Evolutionary conservation across 2,888 invertebrate species (phyloP).

Genomic region (Cerastis rubricosa): DNA sequence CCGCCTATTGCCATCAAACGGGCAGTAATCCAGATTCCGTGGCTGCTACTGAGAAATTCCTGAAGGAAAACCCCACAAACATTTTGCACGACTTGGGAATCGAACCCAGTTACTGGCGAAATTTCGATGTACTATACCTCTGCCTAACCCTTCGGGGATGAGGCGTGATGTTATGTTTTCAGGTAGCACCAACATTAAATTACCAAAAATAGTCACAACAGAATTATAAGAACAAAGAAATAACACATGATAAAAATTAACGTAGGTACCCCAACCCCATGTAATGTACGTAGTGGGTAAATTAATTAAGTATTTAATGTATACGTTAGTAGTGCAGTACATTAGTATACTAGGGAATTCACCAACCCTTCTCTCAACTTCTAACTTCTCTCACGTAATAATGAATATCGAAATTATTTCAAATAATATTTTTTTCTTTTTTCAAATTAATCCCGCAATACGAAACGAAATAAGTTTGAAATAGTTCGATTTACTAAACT

Average conservation of each 20-base stretch:
- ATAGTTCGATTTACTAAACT: background rate
- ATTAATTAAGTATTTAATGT: slow-evolving; percentile 6
- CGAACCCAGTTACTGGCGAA: too few relatives aligned
- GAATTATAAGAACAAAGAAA: background rate
- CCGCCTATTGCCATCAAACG: too few relatives aligned
- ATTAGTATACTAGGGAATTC: background rate
- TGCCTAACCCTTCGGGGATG: too few relatives aligned
- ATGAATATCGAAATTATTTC: background rate
- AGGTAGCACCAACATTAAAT: background rate
- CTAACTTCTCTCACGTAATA: background rate
- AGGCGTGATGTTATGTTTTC: too few relatives aligned
- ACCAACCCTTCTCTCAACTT: too few relatives aligned
- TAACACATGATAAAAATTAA: background rate
- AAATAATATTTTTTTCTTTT: background rate
- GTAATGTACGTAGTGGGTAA: background rate
- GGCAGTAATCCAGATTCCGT: too few relatives aligned
- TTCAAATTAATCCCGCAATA: background rate
- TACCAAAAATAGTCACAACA: background rate
- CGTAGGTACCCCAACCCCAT: too few relatives aligned
- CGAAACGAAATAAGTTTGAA: background rate
- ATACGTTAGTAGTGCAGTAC: background rate
- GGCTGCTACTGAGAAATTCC: too few relatives aligned
- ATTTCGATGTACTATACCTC: too few relatives aligned
- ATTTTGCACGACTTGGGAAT: too few relatives aligned
- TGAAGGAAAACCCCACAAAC: too few relatives aligned